A percentile compares a stretch with the other conserved stretches of the same genome.
Conservation (phyloP, 2,888 invertebrate genomes). For the Omphaloscelis lunosa region DNA sequence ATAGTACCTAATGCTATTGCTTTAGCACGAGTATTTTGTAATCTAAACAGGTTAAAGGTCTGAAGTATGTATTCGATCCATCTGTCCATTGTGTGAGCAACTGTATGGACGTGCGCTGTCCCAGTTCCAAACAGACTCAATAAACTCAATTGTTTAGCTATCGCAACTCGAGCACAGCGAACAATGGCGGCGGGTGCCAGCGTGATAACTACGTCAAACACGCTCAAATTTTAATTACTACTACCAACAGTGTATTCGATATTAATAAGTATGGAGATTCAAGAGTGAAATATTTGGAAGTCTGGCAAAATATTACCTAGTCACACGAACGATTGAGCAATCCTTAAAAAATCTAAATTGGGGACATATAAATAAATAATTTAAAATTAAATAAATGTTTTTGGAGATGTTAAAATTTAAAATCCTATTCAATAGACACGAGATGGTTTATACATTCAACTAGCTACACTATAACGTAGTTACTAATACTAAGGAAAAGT, state of each 20-base stretch:
- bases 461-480: slow-evolving; percentile 79
- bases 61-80: slow-evolving; percentile 39
- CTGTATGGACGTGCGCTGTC: slow-evolving; percentile 42
- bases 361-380: slow-evolving; percentile 74
- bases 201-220: slow-evolving; percentile 48
- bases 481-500: slow-evolving; percentile 83
- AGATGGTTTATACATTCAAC: slow-evolving; percentile 69
- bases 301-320: slow-evolving; percentile 75
- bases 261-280: slow-evolving; percentile 39
- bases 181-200: slow-evolving; percentile 55
- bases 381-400: slow-evolving; percentile 66
- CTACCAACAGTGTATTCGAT: slow-evolving; percentile 36
- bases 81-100: slow-evolving; percentile 55
- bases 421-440: slow-evolving; percentile 71
- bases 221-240: slow-evolving; percentile 30
- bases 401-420: slow-evolving; percentile 65
- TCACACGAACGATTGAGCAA: slow-evolving; percentile 85
- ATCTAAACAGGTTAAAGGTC: slow-evolving; percentile 57
- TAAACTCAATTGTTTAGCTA: slow-evolving; percentile 71
- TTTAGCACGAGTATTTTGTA: slow-evolving; percentile 40
- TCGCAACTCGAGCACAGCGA: slow-evolving; percentile 62
- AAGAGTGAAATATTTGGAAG: slow-evolving; percentile 67
- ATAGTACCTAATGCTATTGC: slow-evolving; percentile 31
- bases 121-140: slow-evolving; percentile 71
- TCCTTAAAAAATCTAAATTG: slow-evolving; percentile 78